Conservation (phyloP, 2,888 invertebrate species). For the Tenthredo mesomela region DNA sequence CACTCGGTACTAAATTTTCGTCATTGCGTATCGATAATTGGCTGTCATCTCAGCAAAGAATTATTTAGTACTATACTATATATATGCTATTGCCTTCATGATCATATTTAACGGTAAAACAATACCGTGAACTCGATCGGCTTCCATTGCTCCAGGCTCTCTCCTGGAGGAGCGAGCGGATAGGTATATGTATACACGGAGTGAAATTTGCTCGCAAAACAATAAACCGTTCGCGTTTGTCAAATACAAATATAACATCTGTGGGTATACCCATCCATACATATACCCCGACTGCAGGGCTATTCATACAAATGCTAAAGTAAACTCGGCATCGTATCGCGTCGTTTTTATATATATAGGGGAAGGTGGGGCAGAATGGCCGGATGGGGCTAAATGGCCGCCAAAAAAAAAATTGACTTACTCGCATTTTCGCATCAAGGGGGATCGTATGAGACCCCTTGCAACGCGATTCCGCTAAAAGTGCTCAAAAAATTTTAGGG, state of each 20-base stretch:
- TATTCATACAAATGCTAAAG: not conserved
- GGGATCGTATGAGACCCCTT: too few species aligned
- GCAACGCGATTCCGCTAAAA: too few species aligned
- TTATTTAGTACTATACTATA: conserved; percentile 1
- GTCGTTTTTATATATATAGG: not conserved
- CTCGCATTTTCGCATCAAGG: too few species aligned
- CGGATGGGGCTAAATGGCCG: too few species aligned
- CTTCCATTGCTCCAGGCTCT: not conserved
- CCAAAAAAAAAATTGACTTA: too few species aligned
- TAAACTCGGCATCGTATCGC: not conserved
- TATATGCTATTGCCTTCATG: not conserved
- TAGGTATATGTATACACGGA: not conserved
- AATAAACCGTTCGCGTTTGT: conserved; percentile 34
- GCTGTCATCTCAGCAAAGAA: conserved; percentile 35
- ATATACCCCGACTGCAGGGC: not conserved
- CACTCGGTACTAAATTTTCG: not conserved
- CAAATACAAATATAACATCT: conserved; percentile 38
- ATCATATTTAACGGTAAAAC: conserved; percentile 34
- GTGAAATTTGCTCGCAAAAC: conserved; percentile 28
- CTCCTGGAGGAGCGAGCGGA: not conserved
- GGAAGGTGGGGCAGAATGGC: too few species aligned
- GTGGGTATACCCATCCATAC: not conserved
- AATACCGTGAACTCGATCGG: conserved; percentile 28
- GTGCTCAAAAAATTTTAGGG: too few species aligned
- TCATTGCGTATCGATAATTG: conserved; percentile 26